Conservation (phyloP, 2,113 vertebrate genomes). For the Beaufortia kweichowensis region DNA sequence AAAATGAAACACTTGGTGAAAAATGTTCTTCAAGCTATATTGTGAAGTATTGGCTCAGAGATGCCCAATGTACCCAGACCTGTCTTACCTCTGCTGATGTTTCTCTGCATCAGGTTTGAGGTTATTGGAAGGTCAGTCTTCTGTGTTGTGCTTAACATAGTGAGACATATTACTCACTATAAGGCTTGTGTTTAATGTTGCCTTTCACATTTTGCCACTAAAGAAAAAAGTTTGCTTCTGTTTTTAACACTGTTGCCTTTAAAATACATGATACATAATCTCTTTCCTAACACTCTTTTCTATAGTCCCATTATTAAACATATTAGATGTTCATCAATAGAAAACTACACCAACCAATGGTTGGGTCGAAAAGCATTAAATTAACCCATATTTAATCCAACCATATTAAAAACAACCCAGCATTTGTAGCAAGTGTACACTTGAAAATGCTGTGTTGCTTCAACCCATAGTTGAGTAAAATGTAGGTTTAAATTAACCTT, state of each 20-base stretch:
- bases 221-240: neutral
- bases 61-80: neutral
- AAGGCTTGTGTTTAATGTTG: constrained; percentile 6
- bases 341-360: too few relatives aligned
- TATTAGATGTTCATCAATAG: too few relatives aligned
- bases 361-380: too few relatives aligned
- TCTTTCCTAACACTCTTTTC: constrained; percentile 19
- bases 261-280: constrained; percentile 59
- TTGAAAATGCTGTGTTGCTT: too few relatives aligned
- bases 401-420: too few relatives aligned
- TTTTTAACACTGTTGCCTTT: neutral
- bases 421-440: too few relatives aligned
- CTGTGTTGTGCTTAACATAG: constrained; percentile 15
- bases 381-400: too few relatives aligned
- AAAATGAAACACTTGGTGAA: neutral
- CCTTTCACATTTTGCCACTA: neutral
- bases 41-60: neutral
- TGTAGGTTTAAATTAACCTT: too few relatives aligned
- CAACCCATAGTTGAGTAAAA: too few relatives aligned
- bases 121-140: constrained; percentile 22
- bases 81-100: neutral
- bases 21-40: neutral
- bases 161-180: constrained; percentile 14
- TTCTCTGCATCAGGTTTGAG: neutral
- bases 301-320: too few relatives aligned